These are phyloP conservation scores for Acheta domesticus DNA, from an alignment of 2,888 invertebrate genomes.

Conservation along the genomic window DNA sequence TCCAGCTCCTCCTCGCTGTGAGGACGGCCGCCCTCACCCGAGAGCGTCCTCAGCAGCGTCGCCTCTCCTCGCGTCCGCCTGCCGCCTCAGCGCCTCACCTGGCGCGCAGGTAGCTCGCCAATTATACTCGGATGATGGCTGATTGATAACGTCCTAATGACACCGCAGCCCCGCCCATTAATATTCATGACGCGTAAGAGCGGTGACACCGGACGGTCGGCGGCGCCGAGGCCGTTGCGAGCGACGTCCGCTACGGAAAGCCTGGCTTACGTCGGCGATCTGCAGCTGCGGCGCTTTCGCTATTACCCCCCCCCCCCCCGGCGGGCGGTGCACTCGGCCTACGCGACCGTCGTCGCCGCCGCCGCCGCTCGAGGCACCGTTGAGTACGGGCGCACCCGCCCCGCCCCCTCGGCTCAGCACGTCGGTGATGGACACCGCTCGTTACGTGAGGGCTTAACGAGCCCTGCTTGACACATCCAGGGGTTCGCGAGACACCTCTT, in stretches of 20 bases:
- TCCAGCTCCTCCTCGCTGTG: too few species aligned
- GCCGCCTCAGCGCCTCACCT: neutral
- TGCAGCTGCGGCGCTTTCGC: neutral
- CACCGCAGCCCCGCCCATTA: neutral
- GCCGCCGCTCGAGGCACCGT: too few species aligned
- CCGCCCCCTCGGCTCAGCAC: too few species aligned
- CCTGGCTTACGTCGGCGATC: neutral
- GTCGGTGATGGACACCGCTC: too few species aligned
- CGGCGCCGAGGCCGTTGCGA: neutral
- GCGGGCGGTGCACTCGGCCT: neutral
- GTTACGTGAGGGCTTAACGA: too few species aligned
- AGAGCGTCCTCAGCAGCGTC: too few species aligned
- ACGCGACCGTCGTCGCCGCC: neutral
- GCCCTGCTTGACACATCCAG: too few species aligned
- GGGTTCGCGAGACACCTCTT: too few species aligned
- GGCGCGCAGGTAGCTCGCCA: constrained; percentile 1
- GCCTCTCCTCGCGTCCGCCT: too few species aligned
- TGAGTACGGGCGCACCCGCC: too few species aligned
- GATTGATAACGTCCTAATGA: constrained; percentile 18
- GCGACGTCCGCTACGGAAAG: neutral
- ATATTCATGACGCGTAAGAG: neutral
- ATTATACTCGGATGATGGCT: constrained; percentile 18
- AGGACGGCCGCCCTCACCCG: too few species aligned
- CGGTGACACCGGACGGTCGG: neutral
- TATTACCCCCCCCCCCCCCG: neutral